Conservation (phyloP, 2,797 vertebrate genomes). For the Anguilla obscura region DNA sequence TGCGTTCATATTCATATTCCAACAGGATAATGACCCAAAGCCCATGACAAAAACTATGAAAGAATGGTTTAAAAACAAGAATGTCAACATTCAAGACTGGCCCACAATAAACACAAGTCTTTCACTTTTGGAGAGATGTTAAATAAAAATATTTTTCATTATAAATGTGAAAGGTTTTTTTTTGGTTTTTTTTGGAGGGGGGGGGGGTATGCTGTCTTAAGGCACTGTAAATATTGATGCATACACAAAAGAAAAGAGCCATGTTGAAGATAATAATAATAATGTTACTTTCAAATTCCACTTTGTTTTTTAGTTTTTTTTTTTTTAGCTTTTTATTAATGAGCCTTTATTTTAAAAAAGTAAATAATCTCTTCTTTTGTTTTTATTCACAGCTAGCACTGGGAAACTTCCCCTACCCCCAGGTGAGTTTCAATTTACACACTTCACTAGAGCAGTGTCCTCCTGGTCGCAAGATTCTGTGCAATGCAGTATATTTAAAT, state of each 20-base stretch:
- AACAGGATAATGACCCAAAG: too few species aligned
- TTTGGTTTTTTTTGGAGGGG: too few species aligned
- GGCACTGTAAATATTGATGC: too few species aligned
- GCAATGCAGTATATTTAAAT: neutral
- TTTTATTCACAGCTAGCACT: conserved; percentile 83
- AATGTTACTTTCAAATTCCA: neutral
- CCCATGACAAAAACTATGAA: too few species aligned
- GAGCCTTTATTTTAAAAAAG: neutral
- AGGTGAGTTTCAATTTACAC: conserved; percentile 83
- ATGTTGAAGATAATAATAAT: neutral
- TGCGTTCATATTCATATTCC: too few species aligned
- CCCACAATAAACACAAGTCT: too few species aligned
- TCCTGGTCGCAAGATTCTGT: neutral
- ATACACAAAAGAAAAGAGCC: neutral
- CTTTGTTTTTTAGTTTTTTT: conserved; percentile 56
- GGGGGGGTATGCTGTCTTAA: too few species aligned
- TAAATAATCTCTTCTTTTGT: conserved; percentile 55
- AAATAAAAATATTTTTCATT: too few species aligned
- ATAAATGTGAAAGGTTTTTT: too few species aligned
- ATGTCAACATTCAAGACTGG: too few species aligned
- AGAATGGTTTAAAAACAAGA: too few species aligned
- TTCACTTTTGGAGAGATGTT: too few species aligned
- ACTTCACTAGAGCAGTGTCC: neutral
- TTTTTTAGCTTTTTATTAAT: conserved; percentile 60
- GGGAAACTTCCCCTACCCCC: conserved; percentile 97